Base-by-base conservation (phyloP, 2,797 vertebrate species). In the Aythya fuligula region DNA sequence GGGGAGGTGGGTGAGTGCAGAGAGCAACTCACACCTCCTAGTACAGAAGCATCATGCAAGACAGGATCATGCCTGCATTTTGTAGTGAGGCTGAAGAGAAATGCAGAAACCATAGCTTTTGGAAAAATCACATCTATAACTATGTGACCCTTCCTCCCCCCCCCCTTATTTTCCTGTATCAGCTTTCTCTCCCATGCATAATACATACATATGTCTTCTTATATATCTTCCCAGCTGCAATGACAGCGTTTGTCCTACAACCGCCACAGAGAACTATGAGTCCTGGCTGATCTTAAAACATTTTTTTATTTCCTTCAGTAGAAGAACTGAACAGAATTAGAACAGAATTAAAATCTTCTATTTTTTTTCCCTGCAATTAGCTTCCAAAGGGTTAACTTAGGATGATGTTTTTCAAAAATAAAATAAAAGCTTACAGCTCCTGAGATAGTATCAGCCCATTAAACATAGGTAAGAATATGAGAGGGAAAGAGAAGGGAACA, bases 381-480 rank as follows among this genome's bases (percentile, higher is more conserved):
- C 76, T 96, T 92, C 69, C 71, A 87, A 97, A 95, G 96, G 54
- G 90, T 97, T 97, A 95, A 96, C 75, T 90, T 74, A 62, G 88
- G 93, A 90, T 62, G 27, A 76, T 41, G 62, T 74, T 86, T 9
- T 6, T 22, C 93, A 62, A 17, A 66, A 83, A 83, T 3, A 89
- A 95, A 95, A 90, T 79, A 95, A 80, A 95, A 88, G 65, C 87
- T 90, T 86, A 34, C 84, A 87, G 85, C 71, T 94, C 76, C 73
- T 86, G 67, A 96, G 93, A 92, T 95, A 97, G 67, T 85, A 97
- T 96, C 96, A 94, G 85, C 77, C 94, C 97, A 96, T 96, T 97
- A 97, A 97, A 96, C 72, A 93, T 95, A 97, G 97, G 97, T 98
- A 98, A 96, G 96, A 96, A 96, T 97, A 96, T 84, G 96, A 96